phyloP scores from a whole-genome alignment of 2,797 vertebrate genomes.

The Pitangus sulphuratus region DNA sequence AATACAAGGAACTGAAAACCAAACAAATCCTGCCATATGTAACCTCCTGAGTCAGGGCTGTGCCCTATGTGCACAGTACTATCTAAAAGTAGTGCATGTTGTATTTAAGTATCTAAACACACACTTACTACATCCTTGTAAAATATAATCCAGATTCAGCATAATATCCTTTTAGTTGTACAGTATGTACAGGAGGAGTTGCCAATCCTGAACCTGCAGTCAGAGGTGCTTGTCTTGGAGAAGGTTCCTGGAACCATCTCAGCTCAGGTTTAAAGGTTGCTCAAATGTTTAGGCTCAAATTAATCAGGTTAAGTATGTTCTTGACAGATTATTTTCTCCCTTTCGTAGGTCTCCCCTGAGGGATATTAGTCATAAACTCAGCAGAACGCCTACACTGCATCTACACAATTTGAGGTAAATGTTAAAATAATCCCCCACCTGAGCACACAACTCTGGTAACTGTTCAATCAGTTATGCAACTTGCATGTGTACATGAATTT shows the following conservation, averaged over 20 bases:
- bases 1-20: not conserved
- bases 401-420: not conserved
- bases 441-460: not conserved
- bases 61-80: not conserved
- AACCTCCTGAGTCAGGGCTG: not conserved
- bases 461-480: not conserved
- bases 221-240: not conserved
- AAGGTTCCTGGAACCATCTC: not conserved
- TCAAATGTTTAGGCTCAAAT: constrained; percentile 34
- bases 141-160: not conserved
- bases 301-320: constrained; percentile 2
- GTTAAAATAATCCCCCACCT: constrained; percentile 33
- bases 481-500: not conserved
- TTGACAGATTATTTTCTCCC: constrained; percentile 11
- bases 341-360: not conserved
- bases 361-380: constrained; percentile 14
- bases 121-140: not conserved
- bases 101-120: not conserved
- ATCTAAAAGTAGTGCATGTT: not conserved
- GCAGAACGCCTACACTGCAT: not conserved
- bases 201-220: not conserved
- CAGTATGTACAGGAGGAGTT: not conserved
- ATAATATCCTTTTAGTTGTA: not conserved
- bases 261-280: not conserved
- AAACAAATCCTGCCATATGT: not conserved